Conservation (phyloP, 2,113 vertebrate species). For the Nicator chloris region DNA sequence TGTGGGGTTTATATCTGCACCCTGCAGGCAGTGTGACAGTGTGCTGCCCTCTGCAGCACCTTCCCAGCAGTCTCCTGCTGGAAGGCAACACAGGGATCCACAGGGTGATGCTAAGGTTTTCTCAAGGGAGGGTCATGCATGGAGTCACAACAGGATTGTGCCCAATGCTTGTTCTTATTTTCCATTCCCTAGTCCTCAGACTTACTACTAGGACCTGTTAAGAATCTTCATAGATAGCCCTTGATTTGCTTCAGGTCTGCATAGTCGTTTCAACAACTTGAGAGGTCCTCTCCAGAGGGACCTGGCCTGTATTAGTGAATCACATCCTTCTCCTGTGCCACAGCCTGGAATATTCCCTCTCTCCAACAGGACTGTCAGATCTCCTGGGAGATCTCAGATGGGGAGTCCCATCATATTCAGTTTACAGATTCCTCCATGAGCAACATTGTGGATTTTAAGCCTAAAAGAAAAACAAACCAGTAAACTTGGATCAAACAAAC, state of each 20-base stretch:
- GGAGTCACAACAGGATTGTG: neutral
- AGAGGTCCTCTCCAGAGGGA: neutral
- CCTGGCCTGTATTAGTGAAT: neutral
- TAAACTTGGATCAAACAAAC: neutral
- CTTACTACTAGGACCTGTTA: neutral
- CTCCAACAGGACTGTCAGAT: neutral
- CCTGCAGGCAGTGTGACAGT: neutral
- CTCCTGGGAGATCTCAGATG: no score
- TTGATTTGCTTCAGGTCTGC: neutral
- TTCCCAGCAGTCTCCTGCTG: neutral
- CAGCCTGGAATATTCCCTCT: neutral
- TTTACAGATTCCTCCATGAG: neutral
- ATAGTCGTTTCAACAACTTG: neutral
- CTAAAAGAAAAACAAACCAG: neutral
- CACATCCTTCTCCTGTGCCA: neutral
- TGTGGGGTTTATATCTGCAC: neutral
- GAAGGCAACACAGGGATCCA: neutral
- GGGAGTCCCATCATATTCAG: neutral
- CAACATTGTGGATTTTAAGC: neutral
- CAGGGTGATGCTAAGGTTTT: neutral
- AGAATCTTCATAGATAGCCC: neutral
- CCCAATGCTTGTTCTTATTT: neutral
- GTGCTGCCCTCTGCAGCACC: conserved; percentile 30
- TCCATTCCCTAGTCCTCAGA: neutral
- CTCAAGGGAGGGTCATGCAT: neutral